phyloP scores from a whole-genome alignment of 2,113 vertebrate genomes.

The Rhabdornis inornatus region DNA sequence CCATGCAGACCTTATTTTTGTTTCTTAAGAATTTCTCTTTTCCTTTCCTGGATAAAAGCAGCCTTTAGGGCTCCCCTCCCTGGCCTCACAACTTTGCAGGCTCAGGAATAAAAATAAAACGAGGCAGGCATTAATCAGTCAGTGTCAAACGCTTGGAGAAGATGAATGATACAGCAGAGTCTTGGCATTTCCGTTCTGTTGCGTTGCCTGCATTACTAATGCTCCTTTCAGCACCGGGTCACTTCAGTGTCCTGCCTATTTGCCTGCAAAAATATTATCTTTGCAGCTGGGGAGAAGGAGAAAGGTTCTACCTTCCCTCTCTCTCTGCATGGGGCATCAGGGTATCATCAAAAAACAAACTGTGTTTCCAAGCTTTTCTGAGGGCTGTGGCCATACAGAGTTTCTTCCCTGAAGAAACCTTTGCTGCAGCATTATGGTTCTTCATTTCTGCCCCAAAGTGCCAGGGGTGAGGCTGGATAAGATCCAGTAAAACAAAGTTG shows the following conservation, averaged over 20 bases:
- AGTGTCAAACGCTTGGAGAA: conserved; percentile 20
- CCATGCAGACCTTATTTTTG: background rate
- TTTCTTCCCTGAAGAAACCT: background rate
- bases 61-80: background rate
- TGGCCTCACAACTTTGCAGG: background rate
- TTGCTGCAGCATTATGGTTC: background rate
- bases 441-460: background rate
- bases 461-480: background rate
- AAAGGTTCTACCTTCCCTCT: background rate
- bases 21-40: background rate
- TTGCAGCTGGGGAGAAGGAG: background rate
- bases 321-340: background rate
- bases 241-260: conserved; percentile 14
- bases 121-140: conserved; percentile 53
- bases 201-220: conserved; percentile 13
- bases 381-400: rapidly evolving
- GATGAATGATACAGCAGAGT: conserved; percentile 32
- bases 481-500: background rate
- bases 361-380: background rate
- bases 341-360: background rate
- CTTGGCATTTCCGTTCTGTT: conserved; percentile 50
- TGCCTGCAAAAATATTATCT: conserved; percentile 59
- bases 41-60: background rate
- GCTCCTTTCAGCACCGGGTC: background rate
- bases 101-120: conserved; percentile 42